Conservation (phyloP, 1,140 invertebrate species). For the Camponotus vicinus region DNA sequence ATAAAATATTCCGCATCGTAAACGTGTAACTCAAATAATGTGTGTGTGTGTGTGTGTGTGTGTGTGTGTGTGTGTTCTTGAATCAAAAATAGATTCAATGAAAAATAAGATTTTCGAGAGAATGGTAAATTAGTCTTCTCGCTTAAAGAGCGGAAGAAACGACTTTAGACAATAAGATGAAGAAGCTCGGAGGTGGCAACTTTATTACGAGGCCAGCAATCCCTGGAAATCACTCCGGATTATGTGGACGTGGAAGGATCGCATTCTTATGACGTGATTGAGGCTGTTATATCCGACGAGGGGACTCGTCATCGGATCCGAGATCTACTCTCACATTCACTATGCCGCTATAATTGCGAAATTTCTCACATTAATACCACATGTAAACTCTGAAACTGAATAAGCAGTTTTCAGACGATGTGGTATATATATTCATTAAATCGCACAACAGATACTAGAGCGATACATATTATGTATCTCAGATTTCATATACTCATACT, state of each 20-base stretch:
- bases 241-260: slow-evolving; percentile 21
- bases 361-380: neutral
- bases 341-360: slow-evolving; percentile 24
- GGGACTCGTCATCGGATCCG: neutral
- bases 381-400: slow-evolving; percentile 16
- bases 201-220: slow-evolving; percentile 40
- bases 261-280: slow-evolving; percentile 50
- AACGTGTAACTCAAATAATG: neutral
- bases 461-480: no score
- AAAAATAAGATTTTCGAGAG: neutral
- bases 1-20: neutral
- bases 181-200: neutral
- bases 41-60: no score
- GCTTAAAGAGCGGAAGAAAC: neutral
- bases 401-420: no score
- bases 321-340: slow-evolving; percentile 14
- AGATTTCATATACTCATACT: no score
- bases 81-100: neutral
- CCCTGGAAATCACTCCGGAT: slow-evolving; percentile 42
- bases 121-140: slow-evolving; percentile 7
- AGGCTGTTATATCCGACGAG: neutral
- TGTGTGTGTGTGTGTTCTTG: neutral
- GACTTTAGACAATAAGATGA: neutral
- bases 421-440: no score
- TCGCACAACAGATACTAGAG: no score